phyloP scores from a whole-genome alignment of 1,140 invertebrate species.

The Diorhabda elongata region DNA sequence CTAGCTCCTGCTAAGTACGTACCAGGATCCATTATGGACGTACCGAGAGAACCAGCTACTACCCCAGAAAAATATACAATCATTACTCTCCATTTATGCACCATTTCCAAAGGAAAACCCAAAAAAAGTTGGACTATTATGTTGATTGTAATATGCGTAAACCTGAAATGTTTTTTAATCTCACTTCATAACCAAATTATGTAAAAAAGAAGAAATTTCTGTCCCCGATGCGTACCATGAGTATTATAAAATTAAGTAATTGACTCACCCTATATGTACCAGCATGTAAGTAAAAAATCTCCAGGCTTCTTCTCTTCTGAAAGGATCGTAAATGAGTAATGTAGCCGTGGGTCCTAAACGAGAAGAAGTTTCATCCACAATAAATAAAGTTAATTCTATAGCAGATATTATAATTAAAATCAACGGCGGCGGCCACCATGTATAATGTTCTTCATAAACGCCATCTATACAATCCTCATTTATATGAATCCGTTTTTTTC shows the following conservation, averaged over 20 bases:
- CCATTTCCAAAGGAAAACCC: slow-evolving; percentile 90
- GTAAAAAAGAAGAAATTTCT: too few species aligned
- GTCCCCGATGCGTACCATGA: too few species aligned
- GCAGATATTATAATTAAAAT: slow-evolving; percentile 75
- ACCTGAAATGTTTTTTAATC: slow-evolving; percentile 48
- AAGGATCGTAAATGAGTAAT: slow-evolving; percentile 51
- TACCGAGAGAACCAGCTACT: slow-evolving; percentile 76
- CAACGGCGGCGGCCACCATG: slow-evolving; percentile 76
- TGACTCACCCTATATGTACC: slow-evolving; percentile 79
- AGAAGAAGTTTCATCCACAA: slow-evolving; percentile 31
- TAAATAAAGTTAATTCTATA: slow-evolving; percentile 63
- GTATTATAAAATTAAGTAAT: too few species aligned
- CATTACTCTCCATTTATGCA: slow-evolving; percentile 84
- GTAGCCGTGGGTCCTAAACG: slow-evolving; percentile 9
- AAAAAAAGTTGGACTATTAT: slow-evolving; percentile 86
- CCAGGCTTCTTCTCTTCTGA: slow-evolving; percentile 80
- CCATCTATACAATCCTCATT: slow-evolving; percentile 54
- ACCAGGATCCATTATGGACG: slow-evolving; percentile 80
- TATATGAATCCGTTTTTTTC: slow-evolving; percentile 4
- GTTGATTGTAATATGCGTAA: slow-evolving; percentile 83
- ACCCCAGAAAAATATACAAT: slow-evolving; percentile 78
- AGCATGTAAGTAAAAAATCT: slow-evolving; percentile 92
- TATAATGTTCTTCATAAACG: slow-evolving; percentile 78
- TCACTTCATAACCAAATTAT: too few species aligned
- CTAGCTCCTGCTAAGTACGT: slow-evolving; percentile 91